Conservation (phyloP, 2,797 vertebrate species). For the Cyclura pinguis region DNA sequence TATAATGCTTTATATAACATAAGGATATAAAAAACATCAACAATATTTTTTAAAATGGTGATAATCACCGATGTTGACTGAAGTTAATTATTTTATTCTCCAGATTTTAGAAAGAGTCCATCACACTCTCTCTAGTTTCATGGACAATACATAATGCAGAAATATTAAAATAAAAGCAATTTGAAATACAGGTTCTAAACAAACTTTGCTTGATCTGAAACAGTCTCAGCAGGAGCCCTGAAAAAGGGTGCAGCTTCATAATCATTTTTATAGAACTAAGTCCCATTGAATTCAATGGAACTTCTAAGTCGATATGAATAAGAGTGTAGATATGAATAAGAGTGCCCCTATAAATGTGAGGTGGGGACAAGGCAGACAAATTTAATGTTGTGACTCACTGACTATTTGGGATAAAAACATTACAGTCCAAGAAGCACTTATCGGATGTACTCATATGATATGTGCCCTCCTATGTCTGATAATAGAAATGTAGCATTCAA, state of each 20-base stretch:
- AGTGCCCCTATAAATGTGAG: not conserved
- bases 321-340: not conserved
- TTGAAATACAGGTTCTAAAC: not conserved
- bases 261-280: not conserved
- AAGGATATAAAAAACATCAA: constrained; percentile 10
- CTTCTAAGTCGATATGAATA: not conserved
- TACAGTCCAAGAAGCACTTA: too few species aligned
- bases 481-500: not conserved
- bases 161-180: not conserved
- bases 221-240: not conserved
- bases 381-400: not conserved
- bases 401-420: not conserved
- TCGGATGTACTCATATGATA: not conserved
- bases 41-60: not conserved
- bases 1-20: constrained; percentile 33
- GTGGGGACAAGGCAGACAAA: not conserved
- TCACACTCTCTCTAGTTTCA: not conserved
- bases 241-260: not conserved
- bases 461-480: not conserved
- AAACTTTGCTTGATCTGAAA: not conserved
- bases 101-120: constrained; percentile 1
- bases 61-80: not conserved
- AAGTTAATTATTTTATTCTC: not conserved
- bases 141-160: not conserved
- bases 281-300: not conserved